phyloP scores from a whole-genome alignment of 2,797 vertebrate species.

The Ispidina lecontei region DNA sequence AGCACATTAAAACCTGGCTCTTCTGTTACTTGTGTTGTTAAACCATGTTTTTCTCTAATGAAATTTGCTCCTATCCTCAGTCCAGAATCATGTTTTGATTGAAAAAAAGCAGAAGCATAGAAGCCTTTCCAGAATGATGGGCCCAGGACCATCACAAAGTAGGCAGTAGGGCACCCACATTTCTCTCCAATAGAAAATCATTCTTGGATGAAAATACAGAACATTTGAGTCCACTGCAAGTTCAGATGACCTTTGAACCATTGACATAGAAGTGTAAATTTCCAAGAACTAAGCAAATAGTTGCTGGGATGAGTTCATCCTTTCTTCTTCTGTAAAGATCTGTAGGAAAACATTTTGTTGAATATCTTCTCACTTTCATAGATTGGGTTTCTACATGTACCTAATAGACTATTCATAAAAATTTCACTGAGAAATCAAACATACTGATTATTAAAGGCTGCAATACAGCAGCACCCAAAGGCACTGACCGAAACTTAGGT shows the following conservation, averaged over 20 bases:
- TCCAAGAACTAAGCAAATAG: constrained; percentile 34
- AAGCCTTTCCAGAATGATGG: not conserved
- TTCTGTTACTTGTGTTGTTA: not conserved
- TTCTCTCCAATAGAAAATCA: not conserved
- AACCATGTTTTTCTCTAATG: not conserved
- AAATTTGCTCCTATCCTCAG: not conserved
- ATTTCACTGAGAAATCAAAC: constrained; percentile 20
- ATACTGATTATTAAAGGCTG: constrained; percentile 55
- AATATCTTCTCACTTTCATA: not conserved
- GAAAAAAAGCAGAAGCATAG: not conserved
- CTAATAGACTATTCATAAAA: constrained; percentile 36
- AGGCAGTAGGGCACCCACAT: not conserved
- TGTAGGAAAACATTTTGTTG: not conserved
- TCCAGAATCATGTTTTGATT: accelerated
- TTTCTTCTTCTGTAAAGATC: constrained; percentile 35
- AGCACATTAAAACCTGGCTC: not conserved
- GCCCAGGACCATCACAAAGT: not conserved
- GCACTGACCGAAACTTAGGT: constrained; percentile 35
- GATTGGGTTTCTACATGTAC: constrained; percentile 7
- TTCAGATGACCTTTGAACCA: constrained; percentile 28
- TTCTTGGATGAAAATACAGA: not conserved
- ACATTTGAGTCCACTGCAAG: constrained; percentile 2
- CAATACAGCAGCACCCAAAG: constrained; percentile 34
- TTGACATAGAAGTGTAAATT: not conserved
- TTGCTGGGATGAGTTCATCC: constrained; percentile 24